These are phyloP conservation scores for Mesoligia furuncula DNA, from an alignment of 2,888 invertebrate species.

Conservation along the genomic window DNA sequence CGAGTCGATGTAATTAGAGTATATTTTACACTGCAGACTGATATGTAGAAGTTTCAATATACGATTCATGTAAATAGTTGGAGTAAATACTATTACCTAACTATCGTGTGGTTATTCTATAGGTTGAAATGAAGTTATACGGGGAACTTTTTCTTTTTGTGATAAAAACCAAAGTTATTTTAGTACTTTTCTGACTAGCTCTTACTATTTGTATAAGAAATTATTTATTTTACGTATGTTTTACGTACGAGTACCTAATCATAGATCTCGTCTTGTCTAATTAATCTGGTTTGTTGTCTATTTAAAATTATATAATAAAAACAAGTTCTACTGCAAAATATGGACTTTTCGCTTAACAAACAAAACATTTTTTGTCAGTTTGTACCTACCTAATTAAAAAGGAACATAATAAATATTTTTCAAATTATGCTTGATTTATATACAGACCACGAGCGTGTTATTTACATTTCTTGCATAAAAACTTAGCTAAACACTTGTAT, in stretches of 20 bases:
- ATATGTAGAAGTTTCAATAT: slow-evolving; percentile 85
- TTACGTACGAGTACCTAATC: background rate
- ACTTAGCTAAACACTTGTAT: slow-evolving; percentile 42
- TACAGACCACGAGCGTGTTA: slow-evolving; percentile 31
- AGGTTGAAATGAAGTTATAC: slow-evolving; percentile 41
- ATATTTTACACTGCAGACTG: slow-evolving; percentile 88
- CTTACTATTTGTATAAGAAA: slow-evolving; percentile 54
- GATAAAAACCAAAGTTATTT: slow-evolving; percentile 48
- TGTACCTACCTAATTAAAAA: background rate
- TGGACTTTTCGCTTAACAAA: background rate
- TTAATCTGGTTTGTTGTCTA: background rate
- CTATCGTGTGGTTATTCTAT: slow-evolving; percentile 57
- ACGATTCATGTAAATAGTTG: slow-evolving; percentile 76
- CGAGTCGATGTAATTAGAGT: slow-evolving; percentile 80
- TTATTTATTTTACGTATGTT: slow-evolving; percentile 42
- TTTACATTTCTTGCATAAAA: slow-evolving; percentile 52
- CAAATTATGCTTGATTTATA: slow-evolving; percentile 36
- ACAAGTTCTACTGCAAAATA: slow-evolving; percentile 2
- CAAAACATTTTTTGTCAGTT: background rate
- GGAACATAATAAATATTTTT: background rate
- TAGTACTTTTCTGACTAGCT: slow-evolving; percentile 43
- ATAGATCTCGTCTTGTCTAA: slow-evolving; percentile 18
- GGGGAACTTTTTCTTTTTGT: slow-evolving; percentile 33
- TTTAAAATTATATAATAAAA: background rate
- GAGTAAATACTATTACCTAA: slow-evolving; percentile 62